phyloP scores from a whole-genome alignment of 2,113 vertebrate genomes.

The Archilochus colubris region DNA sequence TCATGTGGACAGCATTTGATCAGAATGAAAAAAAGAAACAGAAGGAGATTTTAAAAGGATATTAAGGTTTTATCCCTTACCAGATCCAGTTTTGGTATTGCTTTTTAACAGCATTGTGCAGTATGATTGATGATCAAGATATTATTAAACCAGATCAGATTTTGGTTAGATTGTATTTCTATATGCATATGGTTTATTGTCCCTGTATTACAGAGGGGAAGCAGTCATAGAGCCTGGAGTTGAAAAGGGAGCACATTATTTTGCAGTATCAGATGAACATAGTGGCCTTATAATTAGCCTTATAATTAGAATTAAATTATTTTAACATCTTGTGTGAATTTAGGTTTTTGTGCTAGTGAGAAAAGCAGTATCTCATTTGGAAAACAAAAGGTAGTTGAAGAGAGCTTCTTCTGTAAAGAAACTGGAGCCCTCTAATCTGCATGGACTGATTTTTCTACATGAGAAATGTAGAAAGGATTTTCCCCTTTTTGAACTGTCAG shows the following conservation, averaged over 20 bases:
- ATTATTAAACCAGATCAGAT: neutral
- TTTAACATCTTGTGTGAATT: neutral
- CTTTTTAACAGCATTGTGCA: neutral
- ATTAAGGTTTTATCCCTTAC: neutral
- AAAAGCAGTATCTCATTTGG: neutral
- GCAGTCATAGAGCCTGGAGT: neutral
- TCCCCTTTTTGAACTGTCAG: slow-evolving; percentile 61
- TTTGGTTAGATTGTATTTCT: neutral
- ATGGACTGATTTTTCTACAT: slow-evolving; percentile 40
- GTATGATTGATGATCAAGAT: fast-evolving
- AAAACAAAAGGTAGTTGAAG: slow-evolving; percentile 4
- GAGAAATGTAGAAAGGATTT: slow-evolving; percentile 25
- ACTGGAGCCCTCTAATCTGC: slow-evolving; percentile 39
- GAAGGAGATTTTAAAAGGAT: neutral
- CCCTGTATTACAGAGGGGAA: neutral
- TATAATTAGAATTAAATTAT: neutral
- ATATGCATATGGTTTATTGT: neutral
- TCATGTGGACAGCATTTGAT: neutral
- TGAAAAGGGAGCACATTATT: neutral
- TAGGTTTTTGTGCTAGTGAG: neutral
- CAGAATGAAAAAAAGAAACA: neutral
- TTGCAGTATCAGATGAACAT: neutral
- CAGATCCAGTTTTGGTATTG: neutral
- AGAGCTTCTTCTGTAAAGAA: neutral
- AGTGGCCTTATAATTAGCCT: neutral